Evolutionary conservation across 2,113 vertebrate genomes (phyloP).

Genomic region (Lucifuga dentata): DNA sequence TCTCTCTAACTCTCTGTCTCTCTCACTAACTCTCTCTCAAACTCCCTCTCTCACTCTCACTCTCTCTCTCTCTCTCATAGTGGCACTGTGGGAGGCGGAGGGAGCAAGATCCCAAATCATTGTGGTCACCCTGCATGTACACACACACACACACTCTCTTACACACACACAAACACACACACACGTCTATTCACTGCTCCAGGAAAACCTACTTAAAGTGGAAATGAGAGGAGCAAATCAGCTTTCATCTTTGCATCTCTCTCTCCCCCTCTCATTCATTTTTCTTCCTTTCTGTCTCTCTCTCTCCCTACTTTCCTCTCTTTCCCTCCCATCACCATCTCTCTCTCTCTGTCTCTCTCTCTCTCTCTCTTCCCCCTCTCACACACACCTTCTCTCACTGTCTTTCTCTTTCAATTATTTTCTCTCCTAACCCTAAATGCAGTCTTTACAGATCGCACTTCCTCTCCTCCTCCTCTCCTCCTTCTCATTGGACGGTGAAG

Average conservation of each 20-base stretch:
- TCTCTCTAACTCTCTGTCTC: constrained; percentile 1
- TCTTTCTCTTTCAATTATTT: background rate
- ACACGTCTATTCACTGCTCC: constrained; percentile 29
- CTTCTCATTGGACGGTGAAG: too few relatives aligned
- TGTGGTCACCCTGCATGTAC: constrained; percentile 46
- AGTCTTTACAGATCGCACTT: constrained; percentile 56
- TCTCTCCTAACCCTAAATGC: constrained; percentile 61
- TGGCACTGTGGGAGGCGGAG: constrained; percentile 61
- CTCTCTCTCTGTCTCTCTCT: background rate
- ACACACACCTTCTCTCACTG: background rate
- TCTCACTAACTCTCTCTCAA: constrained; percentile 8
- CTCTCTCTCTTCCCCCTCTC: background rate
- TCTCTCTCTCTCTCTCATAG: constrained; percentile 42
- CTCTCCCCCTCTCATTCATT: background rate
- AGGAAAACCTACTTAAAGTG: constrained; percentile 53
- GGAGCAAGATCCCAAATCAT: constrained; percentile 59
- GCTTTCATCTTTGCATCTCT: constrained; percentile 48
- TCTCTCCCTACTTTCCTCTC: background rate
- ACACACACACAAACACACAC: constrained; percentile 1
- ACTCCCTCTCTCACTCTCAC: background rate
- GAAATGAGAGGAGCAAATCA: constrained; percentile 49
- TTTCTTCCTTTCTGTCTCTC: background rate
- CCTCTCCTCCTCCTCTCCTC: constrained; percentile 22
- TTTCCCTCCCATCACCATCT: background rate
- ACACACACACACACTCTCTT: constrained; percentile 8